A percentile compares a stretch with the other conserved stretches of the same genome.
These are phyloP conservation scores for crab-eating macaque (Macaca fascicularis) DNA, from an alignment of 2,113 vertebrate genomes.

Conservation along the genomic window T2T-MFA8v1.1 NC_088391.1:15343501-15344000, in stretches of 20 bases:
- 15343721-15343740: neutral
- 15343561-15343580: neutral
- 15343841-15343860: neutral
- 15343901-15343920: too few relatives aligned
- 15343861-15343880: neutral
- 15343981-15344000: neutral
- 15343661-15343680: neutral
- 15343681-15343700: neutral
- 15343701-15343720: neutral
- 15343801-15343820: neutral
- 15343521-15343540: neutral
- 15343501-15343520: neutral
- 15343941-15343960: neutral
- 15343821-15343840: neutral
- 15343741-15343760: neutral
- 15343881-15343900: neutral
- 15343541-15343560: neutral
- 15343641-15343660: neutral
- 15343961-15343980: neutral
- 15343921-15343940: neutral
- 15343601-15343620: rapidly evolving
- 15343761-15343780: neutral
- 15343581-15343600: neutral
- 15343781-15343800: neutral
- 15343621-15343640: neutral